Percentiles rank a stretch among this genome's conserved stretches.
phyloP scores from a whole-genome alignment of 2,797 vertebrate genomes.

The Gouania willdenowi region DNA sequence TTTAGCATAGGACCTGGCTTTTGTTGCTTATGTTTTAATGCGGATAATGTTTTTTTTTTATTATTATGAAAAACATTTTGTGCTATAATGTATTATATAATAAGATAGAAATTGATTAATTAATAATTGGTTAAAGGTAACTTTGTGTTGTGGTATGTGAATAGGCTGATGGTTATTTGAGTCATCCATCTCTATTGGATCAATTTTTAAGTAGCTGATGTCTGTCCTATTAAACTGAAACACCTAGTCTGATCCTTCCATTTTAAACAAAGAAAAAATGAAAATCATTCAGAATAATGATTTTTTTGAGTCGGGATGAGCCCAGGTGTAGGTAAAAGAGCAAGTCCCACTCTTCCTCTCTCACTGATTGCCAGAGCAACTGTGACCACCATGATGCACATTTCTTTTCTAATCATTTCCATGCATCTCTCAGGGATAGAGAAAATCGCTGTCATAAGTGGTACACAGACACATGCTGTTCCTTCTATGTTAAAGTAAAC shows the following conservation, averaged over 20 bases:
- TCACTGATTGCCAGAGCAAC: slow-evolving; percentile 55
- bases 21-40: too few relatives aligned
- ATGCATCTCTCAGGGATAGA: slow-evolving; percentile 49
- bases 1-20: too few relatives aligned
- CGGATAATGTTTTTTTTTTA: too few relatives aligned
- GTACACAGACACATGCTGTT: slow-evolving; percentile 39
- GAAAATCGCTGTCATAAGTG: slow-evolving; percentile 60
- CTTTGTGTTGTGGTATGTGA: slow-evolving; percentile 9
- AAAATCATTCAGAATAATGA: slow-evolving; percentile 9
- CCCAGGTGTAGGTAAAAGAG: slow-evolving; percentile 42
- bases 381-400: slow-evolving; percentile 52
- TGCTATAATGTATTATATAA: too few relatives aligned
- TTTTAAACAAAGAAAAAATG: slow-evolving; percentile 1
- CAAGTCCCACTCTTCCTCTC: slow-evolving; percentile 18
- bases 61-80: too few relatives aligned
- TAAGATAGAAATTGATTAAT: too few relatives aligned
- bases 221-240: not conserved
- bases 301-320: slow-evolving; percentile 21
- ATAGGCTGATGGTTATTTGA: slow-evolving; percentile 12
- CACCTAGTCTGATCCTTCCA: slow-evolving; percentile 3
- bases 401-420: slow-evolving; percentile 67
- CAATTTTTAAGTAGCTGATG: slow-evolving; percentile 5
- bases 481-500: slow-evolving; percentile 57
- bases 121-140: too few relatives aligned
- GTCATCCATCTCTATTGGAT: slow-evolving; percentile 1